phyloP scores from a whole-genome alignment of 2,888 invertebrate genomes.

The Cordilura impudica region DNA sequence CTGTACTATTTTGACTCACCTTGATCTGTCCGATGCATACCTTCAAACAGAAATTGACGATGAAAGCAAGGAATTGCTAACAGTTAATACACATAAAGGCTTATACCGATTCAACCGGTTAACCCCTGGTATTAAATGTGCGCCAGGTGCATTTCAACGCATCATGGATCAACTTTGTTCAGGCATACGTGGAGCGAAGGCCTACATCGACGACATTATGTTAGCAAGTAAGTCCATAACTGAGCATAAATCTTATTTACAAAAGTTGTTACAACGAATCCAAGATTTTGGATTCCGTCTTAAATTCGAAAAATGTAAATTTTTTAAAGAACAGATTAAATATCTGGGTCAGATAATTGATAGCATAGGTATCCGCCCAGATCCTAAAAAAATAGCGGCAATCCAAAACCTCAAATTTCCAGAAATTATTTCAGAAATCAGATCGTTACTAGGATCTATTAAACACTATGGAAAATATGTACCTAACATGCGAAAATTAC shows the following conservation, averaged over 20 bases:
- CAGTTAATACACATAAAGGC: conserved; percentile 59
- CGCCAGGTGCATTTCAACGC: conserved; percentile 60
- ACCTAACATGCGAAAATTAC: background rate
- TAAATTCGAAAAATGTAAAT: too few relatives aligned
- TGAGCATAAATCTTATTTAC: too few relatives aligned
- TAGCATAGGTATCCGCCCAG: conserved; percentile 24
- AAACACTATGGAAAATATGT: conserved; percentile 10
- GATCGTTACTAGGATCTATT: background rate
- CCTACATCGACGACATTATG: too few relatives aligned
- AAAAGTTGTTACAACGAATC: too few relatives aligned
- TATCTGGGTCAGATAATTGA: conserved; percentile 48
- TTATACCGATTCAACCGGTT: conserved; percentile 52
- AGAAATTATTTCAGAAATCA: conserved; percentile 33
- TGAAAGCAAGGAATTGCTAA: conserved; percentile 55
- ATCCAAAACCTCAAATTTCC: conserved; percentile 40
- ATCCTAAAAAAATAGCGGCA: conserved; percentile 21
- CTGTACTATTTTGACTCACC: conserved; percentile 40
- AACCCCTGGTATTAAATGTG: conserved; percentile 60
- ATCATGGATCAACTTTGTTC: conserved; percentile 55
- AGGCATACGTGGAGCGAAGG: too few relatives aligned
- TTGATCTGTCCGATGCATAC: conserved; percentile 63
- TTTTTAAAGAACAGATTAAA: too few relatives aligned
- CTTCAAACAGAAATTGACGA: conserved; percentile 62
- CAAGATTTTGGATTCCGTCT: too few relatives aligned
- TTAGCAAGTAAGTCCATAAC: background rate